Conservation (phyloP, 35 echinoderm and acorn worm genomes). For the Lytechinus pictus region DNA sequence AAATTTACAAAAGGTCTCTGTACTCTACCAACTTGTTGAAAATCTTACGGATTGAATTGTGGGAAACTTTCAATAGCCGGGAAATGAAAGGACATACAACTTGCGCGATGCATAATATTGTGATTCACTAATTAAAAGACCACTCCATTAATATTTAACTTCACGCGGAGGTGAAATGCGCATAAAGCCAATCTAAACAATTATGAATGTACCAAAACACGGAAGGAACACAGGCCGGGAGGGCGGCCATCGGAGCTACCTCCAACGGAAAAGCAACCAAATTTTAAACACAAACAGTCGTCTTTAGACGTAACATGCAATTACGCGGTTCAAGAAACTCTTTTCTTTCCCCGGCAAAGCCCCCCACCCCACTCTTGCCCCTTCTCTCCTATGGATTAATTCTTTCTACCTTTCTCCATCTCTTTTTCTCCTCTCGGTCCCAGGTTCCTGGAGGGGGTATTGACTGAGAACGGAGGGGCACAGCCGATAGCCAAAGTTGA, state of each 20-base stretch:
- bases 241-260: background rate
- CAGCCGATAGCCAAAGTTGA: slow-evolving; percentile 23
- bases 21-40: background rate
- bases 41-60: background rate
- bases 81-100: background rate
- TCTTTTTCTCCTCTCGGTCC: background rate
- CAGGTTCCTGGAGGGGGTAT: background rate
- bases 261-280: background rate
- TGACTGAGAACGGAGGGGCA: background rate
- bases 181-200: background rate
- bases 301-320: slow-evolving; percentile 23
- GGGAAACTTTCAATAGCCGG: background rate
- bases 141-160: slow-evolving; percentile 15
- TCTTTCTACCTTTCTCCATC: background rate
- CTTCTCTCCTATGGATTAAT: background rate
- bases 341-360: slow-evolving; percentile 16
- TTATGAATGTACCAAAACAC: slow-evolving; percentile 20
- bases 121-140: slow-evolving; percentile 4
- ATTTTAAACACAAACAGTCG: slow-evolving; percentile 31
- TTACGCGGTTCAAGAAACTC: slow-evolving; percentile 27
- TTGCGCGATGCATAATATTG: background rate
- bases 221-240: background rate
- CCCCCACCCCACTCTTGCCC: background rate
- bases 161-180: background rate
- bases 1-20: background rate